Evolutionary conservation across 1,140 invertebrate genomes (phyloP), one percentile per base, ranked within the genome.

Genomic region (Trachymyrmex cornetzi): DNA sequence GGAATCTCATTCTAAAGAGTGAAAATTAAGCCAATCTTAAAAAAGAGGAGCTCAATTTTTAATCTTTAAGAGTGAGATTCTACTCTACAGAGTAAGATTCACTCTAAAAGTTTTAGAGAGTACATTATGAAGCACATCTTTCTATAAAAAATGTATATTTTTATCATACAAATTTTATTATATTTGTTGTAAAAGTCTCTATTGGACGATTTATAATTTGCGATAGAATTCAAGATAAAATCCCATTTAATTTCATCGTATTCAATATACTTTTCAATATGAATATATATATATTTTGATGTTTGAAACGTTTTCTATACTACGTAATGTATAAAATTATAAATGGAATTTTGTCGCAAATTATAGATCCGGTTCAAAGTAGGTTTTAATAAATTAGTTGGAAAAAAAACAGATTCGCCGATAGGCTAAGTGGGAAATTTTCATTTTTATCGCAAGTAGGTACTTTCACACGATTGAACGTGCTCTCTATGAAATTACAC

Each of bases 371-470:
- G n/a, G 44, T 71, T 34, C 48, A 44, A 44, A n/a, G 9, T 22
- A 16, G n/a, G 3, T 16, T 59, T 34, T 24, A 59, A 77, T 11
- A 61, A 44, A 63, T 57, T 34, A 5, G 19, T 57, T 30, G 57
- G 16, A 44, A 61, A 44, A 38, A 44, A 44, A 77, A 66, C 12
- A 59, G 16, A 44, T 61, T 77, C 22, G 22, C 19, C 53, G 53
- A 77, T 77, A 77, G n/a, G 55, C 22, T 77, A 61, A 38, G 34
- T 24, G 30, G 19, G 14, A 74, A 44, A 59, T 48, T 74, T 27
- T 44, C 19, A 44, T 74, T 48, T 82, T 74, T 48, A 72, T 82
- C 5, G 67, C 67, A 14, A 44, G 14, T 34, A 34, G 30, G 6
- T 30, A 44, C 69, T 44, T 74, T 53, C 30, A 24, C 48, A 22